Percentiles rank a stretch among this genome's conserved stretches.
Evolutionary conservation across 2,113 vertebrate genomes (phyloP).

Genomic region (Gnathonemus echidnorhynchus): DNA sequence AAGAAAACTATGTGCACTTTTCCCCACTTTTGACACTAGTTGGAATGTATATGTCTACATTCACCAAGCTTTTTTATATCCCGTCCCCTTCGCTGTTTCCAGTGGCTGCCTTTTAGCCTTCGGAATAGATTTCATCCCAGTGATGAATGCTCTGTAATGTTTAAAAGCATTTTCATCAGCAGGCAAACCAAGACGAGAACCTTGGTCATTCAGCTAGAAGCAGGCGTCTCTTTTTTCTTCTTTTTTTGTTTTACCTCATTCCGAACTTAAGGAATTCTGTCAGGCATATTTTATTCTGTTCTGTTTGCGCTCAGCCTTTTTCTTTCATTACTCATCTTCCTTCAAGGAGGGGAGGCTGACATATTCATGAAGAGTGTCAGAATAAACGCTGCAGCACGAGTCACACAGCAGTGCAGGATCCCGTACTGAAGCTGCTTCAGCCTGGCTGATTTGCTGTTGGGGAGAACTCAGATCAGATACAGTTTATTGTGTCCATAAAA

Average conservation of each 20-base stretch:
- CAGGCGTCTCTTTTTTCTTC: background rate
- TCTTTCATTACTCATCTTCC: conserved; percentile 72
- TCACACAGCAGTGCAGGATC: conserved; percentile 57
- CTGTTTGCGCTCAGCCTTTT: conserved; percentile 49
- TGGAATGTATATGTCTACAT: background rate
- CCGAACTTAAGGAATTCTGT: conserved; percentile 10
- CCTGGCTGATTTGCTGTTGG: conserved; percentile 57
- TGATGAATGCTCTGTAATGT: conserved; percentile 6
- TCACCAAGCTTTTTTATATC: background rate
- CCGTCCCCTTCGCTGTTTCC: background rate
- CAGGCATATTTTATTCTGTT: conserved; percentile 7
- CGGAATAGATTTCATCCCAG: background rate
- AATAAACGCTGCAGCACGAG: conserved; percentile 66
- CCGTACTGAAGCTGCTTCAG: conserved; percentile 46
- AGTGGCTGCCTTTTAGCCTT: background rate
- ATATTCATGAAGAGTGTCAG: conserved; percentile 76
- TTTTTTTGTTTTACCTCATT: background rate
- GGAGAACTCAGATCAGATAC: conserved; percentile 51
- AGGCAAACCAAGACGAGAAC: background rate
- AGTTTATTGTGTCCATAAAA: conserved; percentile 50
- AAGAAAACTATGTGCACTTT: background rate
- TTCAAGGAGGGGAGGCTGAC: conserved; percentile 48
- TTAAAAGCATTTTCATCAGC: conserved; percentile 6
- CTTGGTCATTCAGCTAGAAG: background rate
- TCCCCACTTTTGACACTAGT: too few species aligned